A percentile compares a stretch with the other conserved stretches of the same genome.
Conservation (phyloP, 2,797 vertebrate species). For the Martes flavigula region DNA sequence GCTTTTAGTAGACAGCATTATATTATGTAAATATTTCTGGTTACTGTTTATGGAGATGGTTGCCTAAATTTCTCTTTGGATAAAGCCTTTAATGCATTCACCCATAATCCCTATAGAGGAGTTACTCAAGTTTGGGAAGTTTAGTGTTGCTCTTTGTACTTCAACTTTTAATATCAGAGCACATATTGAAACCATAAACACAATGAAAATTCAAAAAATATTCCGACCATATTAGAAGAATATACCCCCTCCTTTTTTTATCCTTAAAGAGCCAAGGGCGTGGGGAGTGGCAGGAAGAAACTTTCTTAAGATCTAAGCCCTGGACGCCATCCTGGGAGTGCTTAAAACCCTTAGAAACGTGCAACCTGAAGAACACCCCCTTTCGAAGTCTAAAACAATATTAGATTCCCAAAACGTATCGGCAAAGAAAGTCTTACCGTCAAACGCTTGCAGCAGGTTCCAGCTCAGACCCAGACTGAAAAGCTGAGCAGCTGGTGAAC, state of each 20-base stretch:
- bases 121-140: background rate
- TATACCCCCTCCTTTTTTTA: constrained; percentile 76
- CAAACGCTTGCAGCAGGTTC: constrained; percentile 82
- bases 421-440: constrained; percentile 84
- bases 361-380: constrained; percentile 62
- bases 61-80: constrained; percentile 26
- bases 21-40: constrained; percentile 1
- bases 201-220: constrained; percentile 83
- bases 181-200: constrained; percentile 88
- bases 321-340: background rate
- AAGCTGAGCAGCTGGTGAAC: constrained; percentile 85
- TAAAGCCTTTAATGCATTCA: constrained; percentile 42
- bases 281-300: constrained; percentile 66
- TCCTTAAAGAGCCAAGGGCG: constrained; percentile 66
- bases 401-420: constrained; percentile 74
- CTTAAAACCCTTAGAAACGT: constrained; percentile 72
- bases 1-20: background rate
- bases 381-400: constrained; percentile 68
- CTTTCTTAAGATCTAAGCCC: constrained; percentile 46
- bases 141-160: constrained; percentile 76
- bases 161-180: constrained; percentile 81
- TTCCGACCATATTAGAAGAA: constrained; percentile 79
- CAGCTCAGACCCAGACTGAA: constrained; percentile 84
- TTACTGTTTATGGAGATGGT: constrained; percentile 17
- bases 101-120: background rate